phyloP scores from a whole-genome alignment of 1,140 invertebrate species.

The Grapholita molesta region DNA sequence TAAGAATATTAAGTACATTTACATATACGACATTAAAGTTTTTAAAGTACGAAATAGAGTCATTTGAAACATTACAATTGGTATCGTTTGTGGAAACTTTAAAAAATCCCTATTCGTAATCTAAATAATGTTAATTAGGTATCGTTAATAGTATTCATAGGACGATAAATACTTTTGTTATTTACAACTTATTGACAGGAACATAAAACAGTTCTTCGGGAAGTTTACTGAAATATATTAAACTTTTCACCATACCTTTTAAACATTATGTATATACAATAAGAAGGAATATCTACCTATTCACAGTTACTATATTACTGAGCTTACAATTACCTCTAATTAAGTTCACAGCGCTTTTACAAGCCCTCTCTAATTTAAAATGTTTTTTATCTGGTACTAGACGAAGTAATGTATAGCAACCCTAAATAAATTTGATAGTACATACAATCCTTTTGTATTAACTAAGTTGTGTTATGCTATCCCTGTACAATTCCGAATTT shows the following conservation, averaged over 20 bases:
- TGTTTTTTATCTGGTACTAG: constrained; percentile 18
- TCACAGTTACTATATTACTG: constrained; percentile 60
- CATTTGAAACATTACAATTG: constrained; percentile 54
- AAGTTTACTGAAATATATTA: constrained; percentile 74
- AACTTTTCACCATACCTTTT: constrained; percentile 61
- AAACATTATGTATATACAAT: constrained; percentile 65
- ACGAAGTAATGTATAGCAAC: constrained; percentile 8
- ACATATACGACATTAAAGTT: constrained; percentile 71
- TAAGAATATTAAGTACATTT: constrained; percentile 72
- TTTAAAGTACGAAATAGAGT: constrained; percentile 61
- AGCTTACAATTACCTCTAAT: constrained; percentile 53
- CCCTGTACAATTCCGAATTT: constrained; percentile 78
- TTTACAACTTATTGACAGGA: constrained; percentile 74
- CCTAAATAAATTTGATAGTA: constrained; percentile 17
- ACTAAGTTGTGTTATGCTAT: constrained; percentile 52
- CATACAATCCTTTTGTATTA: constrained; percentile 11
- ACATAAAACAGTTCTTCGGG: constrained; percentile 75
- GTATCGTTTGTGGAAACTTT: constrained; percentile 63
- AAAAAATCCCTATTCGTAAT: constrained; percentile 36
- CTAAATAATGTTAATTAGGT: constrained; percentile 32
- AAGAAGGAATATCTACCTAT: constrained; percentile 59
- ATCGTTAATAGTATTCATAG: constrained; percentile 41
- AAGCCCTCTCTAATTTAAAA: constrained; percentile 53
- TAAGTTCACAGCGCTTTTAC: constrained; percentile 61
- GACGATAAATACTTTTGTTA: constrained; percentile 58